Base-by-base conservation (phyloP, 2,888 invertebrate genomes). In the Noctua pronuba region DNA sequence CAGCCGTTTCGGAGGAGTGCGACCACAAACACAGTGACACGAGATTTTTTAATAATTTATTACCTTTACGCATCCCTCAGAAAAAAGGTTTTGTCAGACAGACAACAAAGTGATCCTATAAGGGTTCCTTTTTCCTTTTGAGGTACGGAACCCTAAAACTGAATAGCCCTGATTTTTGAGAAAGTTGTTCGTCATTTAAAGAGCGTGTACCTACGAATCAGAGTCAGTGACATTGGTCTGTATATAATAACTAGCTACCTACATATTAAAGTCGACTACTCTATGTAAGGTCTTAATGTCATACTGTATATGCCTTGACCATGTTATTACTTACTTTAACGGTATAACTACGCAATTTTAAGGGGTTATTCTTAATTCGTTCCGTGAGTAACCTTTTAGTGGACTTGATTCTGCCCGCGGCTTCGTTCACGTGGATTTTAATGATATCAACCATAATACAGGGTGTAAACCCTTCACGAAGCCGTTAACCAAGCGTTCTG, bases 281-380 rank as follows among this genome's bases (percentile, higher is more conserved):
- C 84, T 44, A 69, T 58, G 28, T 80, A 68, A 58, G 80, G 80
- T 28, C 24, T 58, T 65, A 80, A 84, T 79, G 80, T 84, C 80
- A 65, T 28, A 46, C 31, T 7, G 28, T n/a, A 28, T 62, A 21
- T 73, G 1, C 41, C 65, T 76, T 76, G 77, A 76, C 77, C 58
- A 77, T 24, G 11, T 60, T 18, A 49, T 58, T n/a, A 65, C 21
- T 55, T 44, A 28, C n/a, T 38, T 31, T n/a, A 18, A 31, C 16
- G 44, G 44, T 64, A 4, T 44, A 64, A 10, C 8, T 49, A 8
- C 21, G 18, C 24, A 11, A 52, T 52, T 73, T 44, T 77, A 31
- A n/a, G 24, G 21, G 13, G 65, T 65, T 16, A 18, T 65, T 65
- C 24, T n/a, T 18, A 65, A 65, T 41, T 65, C 38, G n/a, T n/a